Percentiles rank a stretch among this genome's conserved stretches.
phyloP scores from a whole-genome alignment of 2,888 invertebrate species.

The Chrysotoxum bicinctum region DNA sequence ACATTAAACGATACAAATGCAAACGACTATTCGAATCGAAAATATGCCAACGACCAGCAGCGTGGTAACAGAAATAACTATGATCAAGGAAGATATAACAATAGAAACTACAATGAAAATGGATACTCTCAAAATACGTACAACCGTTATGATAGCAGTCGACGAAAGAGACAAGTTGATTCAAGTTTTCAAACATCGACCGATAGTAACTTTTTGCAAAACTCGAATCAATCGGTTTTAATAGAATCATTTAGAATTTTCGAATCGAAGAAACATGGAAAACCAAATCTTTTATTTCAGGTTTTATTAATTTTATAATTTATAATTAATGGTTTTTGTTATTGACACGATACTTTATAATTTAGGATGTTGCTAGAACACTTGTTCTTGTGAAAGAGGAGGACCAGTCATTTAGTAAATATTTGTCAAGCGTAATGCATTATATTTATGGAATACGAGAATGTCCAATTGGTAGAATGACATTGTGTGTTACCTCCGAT shows the following conservation, averaged over 20 bases:
- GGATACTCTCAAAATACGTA: conserved; percentile 71
- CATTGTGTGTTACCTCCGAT: conserved; percentile 94
- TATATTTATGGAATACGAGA: conserved; percentile 89
- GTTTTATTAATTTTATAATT: conserved; percentile 80
- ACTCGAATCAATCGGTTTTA: conserved; percentile 75
- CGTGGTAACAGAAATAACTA: conserved; percentile 52
- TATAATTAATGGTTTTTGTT: conserved; percentile 1
- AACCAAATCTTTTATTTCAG: conserved; percentile 90
- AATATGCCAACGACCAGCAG: conserved; percentile 75
- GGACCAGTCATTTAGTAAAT: conserved; percentile 89
- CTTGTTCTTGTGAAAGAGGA: conserved; percentile 87
- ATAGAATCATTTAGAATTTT: conserved; percentile 88
- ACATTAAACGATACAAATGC: conserved; percentile 74
- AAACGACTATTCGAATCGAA: conserved; percentile 69
- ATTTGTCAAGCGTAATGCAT: conserved; percentile 86
- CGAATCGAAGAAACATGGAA: conserved; percentile 86
- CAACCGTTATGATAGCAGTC: conserved; percentile 73
- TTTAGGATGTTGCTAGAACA: conserved; percentile 88
- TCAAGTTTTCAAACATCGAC: conserved; percentile 77
- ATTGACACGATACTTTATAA: not conserved
- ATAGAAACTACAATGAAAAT: conserved; percentile 73
- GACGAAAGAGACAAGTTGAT: conserved; percentile 78
- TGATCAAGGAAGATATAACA: conserved; percentile 67
- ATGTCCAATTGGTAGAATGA: conserved; percentile 93
- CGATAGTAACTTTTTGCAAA: conserved; percentile 75